Percentiles rank a stretch among this genome's conserved stretches.
Conservation (phyloP, 2,888 invertebrate genomes). For the Acanthosoma haemorrhoidale region DNA sequence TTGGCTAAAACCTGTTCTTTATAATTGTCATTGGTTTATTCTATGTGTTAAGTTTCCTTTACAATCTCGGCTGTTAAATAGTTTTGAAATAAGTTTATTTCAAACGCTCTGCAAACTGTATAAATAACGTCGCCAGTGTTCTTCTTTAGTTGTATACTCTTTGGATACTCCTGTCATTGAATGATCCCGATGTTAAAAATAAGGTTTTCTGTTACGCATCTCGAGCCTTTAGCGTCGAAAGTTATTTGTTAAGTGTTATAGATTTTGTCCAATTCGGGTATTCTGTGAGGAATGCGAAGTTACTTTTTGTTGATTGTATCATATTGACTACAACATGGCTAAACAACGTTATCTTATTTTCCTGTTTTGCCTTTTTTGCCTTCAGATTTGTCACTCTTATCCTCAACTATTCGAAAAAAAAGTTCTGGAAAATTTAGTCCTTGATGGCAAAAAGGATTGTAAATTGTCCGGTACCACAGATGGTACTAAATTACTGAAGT, state of each 20-base stretch:
- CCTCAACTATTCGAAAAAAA: background rate
- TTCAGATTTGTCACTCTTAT: background rate
- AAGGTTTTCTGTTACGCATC: background rate
- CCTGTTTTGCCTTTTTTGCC: background rate
- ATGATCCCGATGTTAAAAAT: background rate
- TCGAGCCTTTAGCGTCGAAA: background rate
- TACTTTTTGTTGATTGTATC: background rate
- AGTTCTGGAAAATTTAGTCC: background rate
- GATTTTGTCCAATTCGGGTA: background rate
- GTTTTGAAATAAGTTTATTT: too few relatives aligned
- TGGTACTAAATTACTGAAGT: background rate
- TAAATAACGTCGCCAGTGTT: slow-evolving; percentile 85
- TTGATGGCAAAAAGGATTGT: background rate
- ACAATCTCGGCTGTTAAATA: too few relatives aligned
- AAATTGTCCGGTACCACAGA: background rate
- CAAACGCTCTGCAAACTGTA: slow-evolving; percentile 53
- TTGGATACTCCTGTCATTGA: background rate
- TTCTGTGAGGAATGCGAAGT: background rate
- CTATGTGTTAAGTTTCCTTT: too few relatives aligned
- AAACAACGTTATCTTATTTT: background rate
- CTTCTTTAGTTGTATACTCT: slow-evolving; percentile 53
- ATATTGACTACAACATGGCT: background rate
- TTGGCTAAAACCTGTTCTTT: too few relatives aligned
- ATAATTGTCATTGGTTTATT: too few relatives aligned
- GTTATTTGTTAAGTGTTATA: background rate